Evolutionary conservation across 2,888 invertebrate genomes (phyloP).

Genomic region (Gasteruption jaculator): DNA sequence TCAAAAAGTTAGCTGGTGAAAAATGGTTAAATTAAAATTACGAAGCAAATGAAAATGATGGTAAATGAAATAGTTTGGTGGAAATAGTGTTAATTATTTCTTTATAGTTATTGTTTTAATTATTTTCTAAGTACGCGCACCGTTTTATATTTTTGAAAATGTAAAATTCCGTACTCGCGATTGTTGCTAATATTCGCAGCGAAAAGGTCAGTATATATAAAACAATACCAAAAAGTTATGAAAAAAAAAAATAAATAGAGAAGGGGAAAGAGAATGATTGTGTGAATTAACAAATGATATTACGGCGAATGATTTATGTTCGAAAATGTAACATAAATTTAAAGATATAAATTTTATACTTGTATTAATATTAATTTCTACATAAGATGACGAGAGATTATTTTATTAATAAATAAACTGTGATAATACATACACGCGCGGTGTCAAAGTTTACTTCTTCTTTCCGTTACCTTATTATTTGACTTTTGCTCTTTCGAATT

Average conservation of each 20-base stretch:
- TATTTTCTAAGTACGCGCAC: no score
- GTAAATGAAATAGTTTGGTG: no score
- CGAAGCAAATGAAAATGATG: no score
- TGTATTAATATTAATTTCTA: slow-evolving; percentile 28
- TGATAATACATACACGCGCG: slow-evolving; percentile 31
- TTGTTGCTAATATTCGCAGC: no score
- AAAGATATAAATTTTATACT: slow-evolving; percentile 28
- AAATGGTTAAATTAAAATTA: no score
- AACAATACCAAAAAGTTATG: not conserved
- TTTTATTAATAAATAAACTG: slow-evolving; percentile 43
- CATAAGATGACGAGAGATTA: slow-evolving; percentile 36
- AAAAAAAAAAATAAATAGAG: slow-evolving; percentile 12
- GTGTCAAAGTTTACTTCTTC: no score
- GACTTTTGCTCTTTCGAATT: no score
- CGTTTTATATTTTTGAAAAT: no score
- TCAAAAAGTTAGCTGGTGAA: no score
- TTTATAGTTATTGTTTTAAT: no score
- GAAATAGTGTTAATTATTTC: no score
- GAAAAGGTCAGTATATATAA: slow-evolving; percentile 7
- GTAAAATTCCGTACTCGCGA: no score
- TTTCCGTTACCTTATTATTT: slow-evolving; percentile 9
- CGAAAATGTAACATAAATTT: slow-evolving; percentile 13
- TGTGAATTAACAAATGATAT: not conserved
- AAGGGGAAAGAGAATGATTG: not conserved
- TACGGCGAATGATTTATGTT: slow-evolving; percentile 12